Conservation (phyloP, 1,140 invertebrate genomes). For the Drosophila malerkotliana region DNA sequence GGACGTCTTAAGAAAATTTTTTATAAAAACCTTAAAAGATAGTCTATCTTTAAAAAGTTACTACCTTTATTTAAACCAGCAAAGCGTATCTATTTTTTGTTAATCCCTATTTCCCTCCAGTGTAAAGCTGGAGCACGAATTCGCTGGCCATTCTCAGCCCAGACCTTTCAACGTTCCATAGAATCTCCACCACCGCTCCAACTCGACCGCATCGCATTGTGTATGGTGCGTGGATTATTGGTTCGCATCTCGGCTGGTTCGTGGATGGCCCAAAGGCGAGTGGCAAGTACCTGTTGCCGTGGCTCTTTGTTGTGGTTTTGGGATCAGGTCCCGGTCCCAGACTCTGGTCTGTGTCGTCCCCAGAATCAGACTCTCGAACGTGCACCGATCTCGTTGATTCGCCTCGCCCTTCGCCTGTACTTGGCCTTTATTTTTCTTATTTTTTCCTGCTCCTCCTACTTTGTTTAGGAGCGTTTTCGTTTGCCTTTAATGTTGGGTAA, state of each 20-base stretch:
- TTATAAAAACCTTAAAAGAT: too few relatives aligned
- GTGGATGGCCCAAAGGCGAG: slow-evolving; percentile 67
- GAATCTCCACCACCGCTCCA: slow-evolving; percentile 52
- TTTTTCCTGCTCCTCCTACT: slow-evolving; percentile 44
- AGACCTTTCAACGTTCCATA: slow-evolving; percentile 58
- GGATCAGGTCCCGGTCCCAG: slow-evolving; percentile 44
- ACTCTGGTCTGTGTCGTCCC: not conserved
- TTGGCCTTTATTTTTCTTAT: slow-evolving; percentile 36
- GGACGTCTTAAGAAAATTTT: not conserved
- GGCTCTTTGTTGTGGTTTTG: slow-evolving; percentile 61
- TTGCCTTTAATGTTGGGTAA: slow-evolving; percentile 77
- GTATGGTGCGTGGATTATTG: slow-evolving; percentile 74
- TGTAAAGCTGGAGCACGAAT: slow-evolving; percentile 56
- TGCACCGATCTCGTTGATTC: slow-evolving; percentile 65
- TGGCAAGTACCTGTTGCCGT: slow-evolving; percentile 79
- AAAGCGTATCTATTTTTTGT: not conserved
- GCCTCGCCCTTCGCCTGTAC: slow-evolving; percentile 42
- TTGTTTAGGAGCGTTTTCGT: slow-evolving; percentile 72
- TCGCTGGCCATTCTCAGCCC: slow-evolving; percentile 49
- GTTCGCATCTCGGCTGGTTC: slow-evolving; percentile 64
- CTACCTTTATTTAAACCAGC: too few relatives aligned
- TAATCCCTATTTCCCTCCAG: not conserved
- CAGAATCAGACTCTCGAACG: slow-evolving; percentile 36
- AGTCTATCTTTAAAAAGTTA: too few relatives aligned
- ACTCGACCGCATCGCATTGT: slow-evolving; percentile 41